A percentile compares a stretch with the other conserved stretches of the same genome.
These are phyloP conservation scores for Eulithis prunata DNA, from an alignment of 2,888 invertebrate species.

Conservation along the genomic window DNA sequence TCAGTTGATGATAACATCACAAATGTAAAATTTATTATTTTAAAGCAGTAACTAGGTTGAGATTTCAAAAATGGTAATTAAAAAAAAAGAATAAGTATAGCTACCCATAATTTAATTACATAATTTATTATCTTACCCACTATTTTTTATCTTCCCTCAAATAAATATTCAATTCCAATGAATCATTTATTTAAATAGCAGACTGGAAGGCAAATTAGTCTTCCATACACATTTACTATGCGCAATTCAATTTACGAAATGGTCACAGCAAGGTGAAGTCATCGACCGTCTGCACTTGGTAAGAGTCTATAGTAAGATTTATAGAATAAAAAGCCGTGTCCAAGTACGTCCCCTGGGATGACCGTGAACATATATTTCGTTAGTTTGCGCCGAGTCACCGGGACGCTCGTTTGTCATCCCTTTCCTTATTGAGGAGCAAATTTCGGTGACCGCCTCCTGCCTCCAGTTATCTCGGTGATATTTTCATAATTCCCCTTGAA, in stretches of 20 bases:
- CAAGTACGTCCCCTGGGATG: constrained; percentile 49
- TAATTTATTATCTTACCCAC: no score
- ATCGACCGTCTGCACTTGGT: constrained; percentile 16
- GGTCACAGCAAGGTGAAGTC: constrained; percentile 10
- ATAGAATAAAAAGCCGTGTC: constrained; percentile 52
- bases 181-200: neutral
- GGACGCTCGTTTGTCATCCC: constrained; percentile 68
- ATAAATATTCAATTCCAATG: neutral
- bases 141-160: no score
- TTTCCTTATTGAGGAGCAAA: constrained; percentile 65
- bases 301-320: constrained; percentile 46
- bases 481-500: constrained; percentile 66
- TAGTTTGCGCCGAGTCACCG: constrained; percentile 68
- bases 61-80: no score
- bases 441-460: constrained; percentile 62
- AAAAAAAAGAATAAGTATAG: no score
- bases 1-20: no score
- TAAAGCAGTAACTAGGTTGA: no score
- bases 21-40: no score
- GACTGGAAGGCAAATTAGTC: neutral
- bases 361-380: constrained; percentile 57
- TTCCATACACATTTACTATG: constrained; percentile 5
- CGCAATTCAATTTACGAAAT: constrained; percentile 12
- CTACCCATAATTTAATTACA: no score
- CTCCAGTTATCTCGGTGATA: constrained; percentile 62